Base-by-base conservation (phyloP, 1,140 invertebrate species). In the Heliconius nattereri region DNA sequence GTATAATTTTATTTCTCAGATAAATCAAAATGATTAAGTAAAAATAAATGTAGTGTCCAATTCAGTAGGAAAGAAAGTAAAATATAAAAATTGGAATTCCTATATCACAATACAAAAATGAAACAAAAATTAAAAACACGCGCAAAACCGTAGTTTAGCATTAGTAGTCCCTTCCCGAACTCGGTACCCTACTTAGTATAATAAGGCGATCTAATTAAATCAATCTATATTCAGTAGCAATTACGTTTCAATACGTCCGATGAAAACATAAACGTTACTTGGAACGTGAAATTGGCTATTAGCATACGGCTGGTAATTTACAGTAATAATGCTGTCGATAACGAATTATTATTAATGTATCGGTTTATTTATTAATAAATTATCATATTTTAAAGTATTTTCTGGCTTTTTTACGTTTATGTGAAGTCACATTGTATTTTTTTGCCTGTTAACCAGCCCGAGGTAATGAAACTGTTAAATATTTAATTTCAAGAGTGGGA, bases 121-220 rank as follows among this genome's bases (percentile, higher is more conserved):
- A 66, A 66, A 66, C 3, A 66, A 66, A 26, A 66, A 66, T 13
- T 66, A 66, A 29, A 57, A 66, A 66, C 11, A 66, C 20, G 23
- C 0, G 7, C 11, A 2, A 66, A 26, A 11, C 60, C 29, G 5
- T 66, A 26, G n/a, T 66, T 45, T 16, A 45, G 2, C 3, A 45
- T 45, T 66, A 16, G 60, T 29, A 66, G 26, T 66, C 60, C 60
- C 26, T 29, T 29, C 13, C 2, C 60, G 11, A 66, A 66, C 60
- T 66, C 60, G 29, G 5, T 9, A 66, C 23, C 60, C 13, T 66
- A 66, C 60, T 26, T 66, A 29, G 60, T 76, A 60, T 60, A 70
- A 57, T 75, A 75, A 52, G 40, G 72, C 26, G 54, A 76, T 76
- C 74, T 37, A 76, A 76, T 76, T 60, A 76, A 76, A 66, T 76